phyloP scores from a whole-genome alignment of 2,113 vertebrate species.

The Ciconia stormi region DNA sequence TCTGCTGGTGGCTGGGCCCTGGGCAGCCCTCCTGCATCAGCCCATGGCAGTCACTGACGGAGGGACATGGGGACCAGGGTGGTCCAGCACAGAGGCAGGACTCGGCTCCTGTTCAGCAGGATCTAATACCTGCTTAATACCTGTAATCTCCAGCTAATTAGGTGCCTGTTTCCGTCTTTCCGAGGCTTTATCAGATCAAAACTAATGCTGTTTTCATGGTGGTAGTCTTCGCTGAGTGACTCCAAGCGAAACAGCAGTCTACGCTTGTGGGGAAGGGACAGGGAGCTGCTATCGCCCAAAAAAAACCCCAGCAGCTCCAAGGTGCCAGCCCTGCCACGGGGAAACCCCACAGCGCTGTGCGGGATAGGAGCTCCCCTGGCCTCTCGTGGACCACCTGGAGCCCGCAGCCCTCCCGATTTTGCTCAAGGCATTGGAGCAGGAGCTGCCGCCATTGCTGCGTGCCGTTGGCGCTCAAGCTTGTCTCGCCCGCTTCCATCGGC shows the following conservation, averaged over 20 bases:
- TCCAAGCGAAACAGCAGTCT: background rate
- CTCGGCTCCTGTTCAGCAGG: too few relatives aligned
- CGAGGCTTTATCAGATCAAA: background rate
- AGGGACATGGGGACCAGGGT: background rate
- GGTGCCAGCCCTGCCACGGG: background rate
- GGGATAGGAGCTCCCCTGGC: background rate
- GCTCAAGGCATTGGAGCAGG: accelerated
- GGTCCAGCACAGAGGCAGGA: background rate
- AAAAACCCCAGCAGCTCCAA: background rate
- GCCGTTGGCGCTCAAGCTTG: accelerated
- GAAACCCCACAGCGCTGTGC: accelerated
- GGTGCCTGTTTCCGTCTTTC: background rate
- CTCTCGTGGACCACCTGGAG: background rate
- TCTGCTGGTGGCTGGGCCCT: background rate
- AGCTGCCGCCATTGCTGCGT: background rate
- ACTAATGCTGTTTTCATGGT: background rate
- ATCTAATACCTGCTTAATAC: background rate
- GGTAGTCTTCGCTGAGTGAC: background rate
- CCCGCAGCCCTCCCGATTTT: accelerated
- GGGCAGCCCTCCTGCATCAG: background rate
- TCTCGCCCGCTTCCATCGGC: accelerated
- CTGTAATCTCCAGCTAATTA: background rate
- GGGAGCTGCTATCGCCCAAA: background rate
- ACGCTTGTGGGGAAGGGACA: accelerated
- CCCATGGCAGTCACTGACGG: accelerated